A percentile compares a stretch with the other conserved stretches of the same genome.
Evolutionary conservation across 1,140 invertebrate species (phyloP).

Genomic region (Hylyphantes graminicola): DNA sequence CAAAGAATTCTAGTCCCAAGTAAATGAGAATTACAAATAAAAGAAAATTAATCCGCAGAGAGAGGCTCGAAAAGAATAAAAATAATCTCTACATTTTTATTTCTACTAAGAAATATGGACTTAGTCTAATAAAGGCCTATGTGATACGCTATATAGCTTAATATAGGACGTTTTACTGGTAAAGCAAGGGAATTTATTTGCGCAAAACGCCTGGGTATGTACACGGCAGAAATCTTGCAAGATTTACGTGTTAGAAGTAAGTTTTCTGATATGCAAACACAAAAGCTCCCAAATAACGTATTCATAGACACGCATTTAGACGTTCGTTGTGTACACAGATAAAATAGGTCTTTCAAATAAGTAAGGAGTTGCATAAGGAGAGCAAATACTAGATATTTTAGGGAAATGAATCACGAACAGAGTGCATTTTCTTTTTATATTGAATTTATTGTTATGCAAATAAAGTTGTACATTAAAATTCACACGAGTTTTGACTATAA

Average conservation of each 20-base stretch:
- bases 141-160: no score
- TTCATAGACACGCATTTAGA: neutral
- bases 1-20: neutral
- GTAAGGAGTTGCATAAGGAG: constrained; percentile 23
- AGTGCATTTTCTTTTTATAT: no score
- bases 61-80: neutral
- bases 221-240: constrained; percentile 7
- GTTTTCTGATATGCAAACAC: constrained; percentile 28
- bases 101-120: no score
- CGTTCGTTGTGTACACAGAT: neutral
- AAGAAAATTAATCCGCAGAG: neutral
- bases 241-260: constrained; percentile 23
- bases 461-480: no score
- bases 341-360: neutral
- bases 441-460: no score
- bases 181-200: neutral
- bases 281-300: constrained; percentile 30
- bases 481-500: no score
- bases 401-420: neutral
- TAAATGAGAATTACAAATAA: neutral
- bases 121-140: no score
- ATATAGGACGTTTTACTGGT: no score
- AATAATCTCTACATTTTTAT: constrained; percentile 7
- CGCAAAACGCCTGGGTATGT: no score
- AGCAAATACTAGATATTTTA: constrained; percentile 22